These are phyloP conservation scores for Cataglyphis cursor DNA, from an alignment of 2,888 invertebrate species.

Conservation along the genomic window DNA sequence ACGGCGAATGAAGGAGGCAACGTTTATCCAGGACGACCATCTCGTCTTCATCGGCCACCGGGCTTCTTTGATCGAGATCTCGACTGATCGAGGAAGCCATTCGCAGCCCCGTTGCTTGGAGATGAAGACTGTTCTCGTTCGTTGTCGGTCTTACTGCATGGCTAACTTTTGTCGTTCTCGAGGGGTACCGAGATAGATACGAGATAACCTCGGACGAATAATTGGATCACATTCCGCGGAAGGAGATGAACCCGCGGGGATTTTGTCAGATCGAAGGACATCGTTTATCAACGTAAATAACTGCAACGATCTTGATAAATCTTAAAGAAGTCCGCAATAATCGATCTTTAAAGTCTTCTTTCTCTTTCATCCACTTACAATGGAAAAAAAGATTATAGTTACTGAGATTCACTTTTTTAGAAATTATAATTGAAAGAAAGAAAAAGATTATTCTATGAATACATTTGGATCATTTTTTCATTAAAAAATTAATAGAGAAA, in stretches of 20 bases:
- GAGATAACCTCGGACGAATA: constrained; percentile 51
- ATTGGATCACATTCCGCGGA: constrained; percentile 52
- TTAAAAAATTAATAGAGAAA: not conserved
- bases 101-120: constrained; percentile 24
- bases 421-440: constrained; percentile 10
- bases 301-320: constrained; percentile 45
- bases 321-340: constrained; percentile 33
- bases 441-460: not conserved
- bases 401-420: not conserved
- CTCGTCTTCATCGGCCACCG: constrained; percentile 49
- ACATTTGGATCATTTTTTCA: not conserved
- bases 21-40: constrained; percentile 38
- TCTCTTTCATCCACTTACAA: not conserved
- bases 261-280: constrained; percentile 47
- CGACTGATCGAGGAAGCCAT: constrained; percentile 40
- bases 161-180: constrained; percentile 39
- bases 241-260: constrained; percentile 44
- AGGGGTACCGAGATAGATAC: constrained; percentile 32
- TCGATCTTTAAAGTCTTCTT: constrained; percentile 20
- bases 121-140: constrained; percentile 42
- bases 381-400: not conserved
- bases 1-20: constrained; percentile 11
- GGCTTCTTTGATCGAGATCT: constrained; percentile 35
- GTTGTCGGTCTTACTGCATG: constrained; percentile 40
- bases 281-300: constrained; percentile 52